phyloP scores from a whole-genome alignment of 2,113 vertebrate genomes.

The Prunella himalayana region DNA sequence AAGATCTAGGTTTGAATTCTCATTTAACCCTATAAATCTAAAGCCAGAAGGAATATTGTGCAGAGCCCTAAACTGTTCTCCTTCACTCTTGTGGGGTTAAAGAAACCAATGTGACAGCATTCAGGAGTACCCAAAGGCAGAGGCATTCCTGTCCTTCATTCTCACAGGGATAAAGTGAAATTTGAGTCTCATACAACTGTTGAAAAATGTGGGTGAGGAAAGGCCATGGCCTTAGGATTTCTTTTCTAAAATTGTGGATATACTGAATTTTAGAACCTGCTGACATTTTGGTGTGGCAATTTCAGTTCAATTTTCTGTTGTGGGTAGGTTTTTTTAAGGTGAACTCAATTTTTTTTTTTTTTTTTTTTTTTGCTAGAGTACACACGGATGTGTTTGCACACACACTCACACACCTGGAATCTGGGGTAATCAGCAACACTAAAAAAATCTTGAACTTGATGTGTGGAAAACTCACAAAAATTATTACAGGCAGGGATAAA shows the following conservation, averaged over 20 bases:
- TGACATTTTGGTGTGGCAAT: not conserved
- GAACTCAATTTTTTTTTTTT: not conserved
- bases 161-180: not conserved
- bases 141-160: not conserved
- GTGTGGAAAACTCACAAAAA: not conserved
- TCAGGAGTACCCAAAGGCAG: not conserved
- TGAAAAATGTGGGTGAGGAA: not conserved
- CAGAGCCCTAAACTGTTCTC: not conserved
- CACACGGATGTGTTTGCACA: rapidly evolving
- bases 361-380: not conserved
- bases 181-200: not conserved
- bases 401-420: not conserved
- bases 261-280: not conserved
- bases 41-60: not conserved
- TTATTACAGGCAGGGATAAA: not conserved
- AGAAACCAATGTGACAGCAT: not conserved
- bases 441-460: not conserved
- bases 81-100: not conserved
- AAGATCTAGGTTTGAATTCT: not conserved
- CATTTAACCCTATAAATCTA: not conserved
- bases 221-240: not conserved
- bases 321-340: not conserved
- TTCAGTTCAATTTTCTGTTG: not conserved
- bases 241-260: not conserved
- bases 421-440: not conserved